These are phyloP conservation scores for Rhagonycha lutea DNA, from an alignment of 2,888 invertebrate species.

Conservation along the genomic window DNA sequence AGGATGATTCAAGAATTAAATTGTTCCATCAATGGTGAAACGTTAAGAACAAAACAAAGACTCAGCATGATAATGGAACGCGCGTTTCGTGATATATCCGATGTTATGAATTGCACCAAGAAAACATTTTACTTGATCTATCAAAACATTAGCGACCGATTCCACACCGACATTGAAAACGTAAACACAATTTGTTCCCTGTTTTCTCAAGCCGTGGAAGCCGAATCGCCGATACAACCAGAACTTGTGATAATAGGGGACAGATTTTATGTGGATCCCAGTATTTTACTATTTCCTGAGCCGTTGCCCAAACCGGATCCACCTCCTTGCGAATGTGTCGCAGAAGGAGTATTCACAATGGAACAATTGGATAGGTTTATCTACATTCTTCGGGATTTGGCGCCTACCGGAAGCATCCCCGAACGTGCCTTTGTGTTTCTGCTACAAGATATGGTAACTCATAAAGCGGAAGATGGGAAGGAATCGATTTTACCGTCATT, in stretches of 20 bases:
- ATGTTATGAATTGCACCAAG: conserved; percentile 56
- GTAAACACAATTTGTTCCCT: conserved; percentile 49
- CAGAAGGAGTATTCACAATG: conserved; percentile 43
- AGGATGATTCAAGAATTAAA: conserved; percentile 62
- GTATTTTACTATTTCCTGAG: conserved; percentile 45
- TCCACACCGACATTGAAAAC: conserved; percentile 51
- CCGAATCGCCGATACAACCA: conserved; percentile 52
- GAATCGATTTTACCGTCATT: conserved; percentile 42
- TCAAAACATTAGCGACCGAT: conserved; percentile 54
- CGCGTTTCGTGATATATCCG: conserved; percentile 56
- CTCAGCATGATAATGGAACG: conserved; percentile 57
- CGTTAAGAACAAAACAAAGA: conserved; percentile 57
- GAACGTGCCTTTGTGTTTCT: conserved; percentile 52
- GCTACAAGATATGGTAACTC: conserved; percentile 54
- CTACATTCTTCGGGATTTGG: conserved; percentile 49
- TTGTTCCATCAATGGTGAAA: conserved; percentile 62
- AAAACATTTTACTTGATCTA: conserved; percentile 59
- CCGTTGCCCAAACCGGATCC: conserved; percentile 38
- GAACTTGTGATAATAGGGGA: conserved; percentile 53
- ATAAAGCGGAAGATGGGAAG: conserved; percentile 45
- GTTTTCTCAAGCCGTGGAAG: conserved; percentile 52
- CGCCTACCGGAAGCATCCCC: conserved; percentile 52
- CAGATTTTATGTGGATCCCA: conserved; percentile 50
- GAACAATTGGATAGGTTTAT: conserved; percentile 44
- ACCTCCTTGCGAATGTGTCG: conserved; percentile 26